These are phyloP conservation scores for Sylvilagus bachmani DNA, from an alignment of 2,113 vertebrate genomes.

Conservation along the genomic window DNA sequence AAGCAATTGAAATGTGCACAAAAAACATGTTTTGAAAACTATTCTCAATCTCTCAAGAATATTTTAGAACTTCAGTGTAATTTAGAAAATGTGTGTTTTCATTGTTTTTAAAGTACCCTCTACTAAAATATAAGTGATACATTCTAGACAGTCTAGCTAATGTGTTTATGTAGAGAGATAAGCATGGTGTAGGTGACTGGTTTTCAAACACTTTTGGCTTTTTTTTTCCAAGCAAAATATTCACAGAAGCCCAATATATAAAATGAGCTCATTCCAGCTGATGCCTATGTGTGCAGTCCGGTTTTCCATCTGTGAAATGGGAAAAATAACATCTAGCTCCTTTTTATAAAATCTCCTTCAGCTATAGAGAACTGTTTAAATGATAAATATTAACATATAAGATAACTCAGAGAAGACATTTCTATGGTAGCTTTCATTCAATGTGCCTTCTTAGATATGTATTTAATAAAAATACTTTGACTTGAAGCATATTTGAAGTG, in stretches of 20 bases:
- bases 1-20: conserved; percentile 51
- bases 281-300: background rate
- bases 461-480: background rate
- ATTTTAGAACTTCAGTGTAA: conserved; percentile 46
- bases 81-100: conserved; percentile 60
- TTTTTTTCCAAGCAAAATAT: conserved; percentile 18
- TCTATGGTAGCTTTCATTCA: background rate
- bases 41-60: conserved; percentile 35
- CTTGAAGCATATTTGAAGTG: background rate
- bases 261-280: background rate
- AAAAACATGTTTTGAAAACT: conserved; percentile 53
- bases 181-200: background rate
- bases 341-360: conserved; percentile 35
- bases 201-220: conserved; percentile 39
- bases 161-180: background rate
- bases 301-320: too few relatives aligned
- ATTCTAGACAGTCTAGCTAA: background rate
- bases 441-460: background rate
- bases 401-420: background rate
- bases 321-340: too few relatives aligned
- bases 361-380: background rate
- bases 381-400: background rate
- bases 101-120: conserved; percentile 45
- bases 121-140: conserved; percentile 37
- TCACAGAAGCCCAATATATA: background rate